Conservation (phyloP, 2,797 vertebrate species). For the Australoheros facetus region DNA sequence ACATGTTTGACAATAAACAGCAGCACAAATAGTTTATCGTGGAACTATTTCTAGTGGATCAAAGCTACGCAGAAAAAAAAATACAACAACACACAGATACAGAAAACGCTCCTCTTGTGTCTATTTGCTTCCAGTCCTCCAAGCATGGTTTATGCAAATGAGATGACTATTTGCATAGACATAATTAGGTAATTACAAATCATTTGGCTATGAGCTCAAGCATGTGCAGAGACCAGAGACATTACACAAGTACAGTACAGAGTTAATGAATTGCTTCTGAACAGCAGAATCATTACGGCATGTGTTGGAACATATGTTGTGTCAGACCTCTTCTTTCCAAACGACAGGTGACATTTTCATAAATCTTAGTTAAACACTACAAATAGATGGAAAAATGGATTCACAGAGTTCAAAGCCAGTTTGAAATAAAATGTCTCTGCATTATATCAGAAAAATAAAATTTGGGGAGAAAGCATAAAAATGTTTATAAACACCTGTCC, state of each 20-base stretch:
- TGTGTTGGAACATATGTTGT: constrained; percentile 78
- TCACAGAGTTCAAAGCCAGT: not conserved
- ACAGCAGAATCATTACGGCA: constrained; percentile 62
- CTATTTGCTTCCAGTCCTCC: constrained; percentile 66
- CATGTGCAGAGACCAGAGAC: constrained; percentile 83
- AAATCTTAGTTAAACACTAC: constrained; percentile 55
- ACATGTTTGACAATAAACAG: constrained; percentile 12
- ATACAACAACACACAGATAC: too few species aligned
- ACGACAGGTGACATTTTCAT: constrained; percentile 78
- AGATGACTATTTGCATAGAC: constrained; percentile 88
- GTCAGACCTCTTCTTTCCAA: constrained; percentile 64
- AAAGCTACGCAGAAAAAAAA: constrained; percentile 28
- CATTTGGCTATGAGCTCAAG: constrained; percentile 87
- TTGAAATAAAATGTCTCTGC: not conserved
- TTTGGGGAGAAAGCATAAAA: not conserved
- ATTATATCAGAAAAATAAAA: not conserved
- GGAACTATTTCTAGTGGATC: constrained; percentile 19
- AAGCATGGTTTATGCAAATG: constrained; percentile 86
- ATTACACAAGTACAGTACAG: constrained; percentile 78
- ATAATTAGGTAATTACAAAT: constrained; percentile 93
- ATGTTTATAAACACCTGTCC: not conserved
- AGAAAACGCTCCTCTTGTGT: constrained; percentile 54
- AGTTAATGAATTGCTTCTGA: constrained; percentile 79
- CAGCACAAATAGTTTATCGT: constrained; percentile 1
- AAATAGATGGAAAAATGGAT: not conserved